These are phyloP conservation scores for Hydraecia micacea DNA, from an alignment of 2,888 invertebrate species.

Conservation along the genomic window DNA sequence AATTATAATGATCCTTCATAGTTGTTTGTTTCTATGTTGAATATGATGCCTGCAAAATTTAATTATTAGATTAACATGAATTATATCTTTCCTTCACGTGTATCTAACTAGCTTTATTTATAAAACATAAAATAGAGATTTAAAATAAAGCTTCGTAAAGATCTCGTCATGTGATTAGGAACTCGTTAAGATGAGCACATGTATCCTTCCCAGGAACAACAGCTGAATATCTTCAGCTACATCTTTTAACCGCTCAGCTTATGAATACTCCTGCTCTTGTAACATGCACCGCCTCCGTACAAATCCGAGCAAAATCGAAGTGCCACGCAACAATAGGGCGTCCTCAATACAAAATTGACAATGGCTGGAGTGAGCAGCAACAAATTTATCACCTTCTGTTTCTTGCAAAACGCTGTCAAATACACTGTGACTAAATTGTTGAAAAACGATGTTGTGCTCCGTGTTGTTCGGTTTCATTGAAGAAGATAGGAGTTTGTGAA, in stretches of 20 bases:
- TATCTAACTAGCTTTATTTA: not conserved
- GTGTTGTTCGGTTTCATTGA: slow-evolving; percentile 45
- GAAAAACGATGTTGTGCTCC: slow-evolving; percentile 71
- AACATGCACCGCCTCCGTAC: slow-evolving; percentile 68
- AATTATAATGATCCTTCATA: fast-evolving
- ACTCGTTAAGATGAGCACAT: not conserved
- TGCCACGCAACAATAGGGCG: slow-evolving; percentile 84
- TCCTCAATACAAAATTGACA: slow-evolving; percentile 89
- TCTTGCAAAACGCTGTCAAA: slow-evolving; percentile 74
- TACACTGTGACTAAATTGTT: slow-evolving; percentile 84
- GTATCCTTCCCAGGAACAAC: not conserved
- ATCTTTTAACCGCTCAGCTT: not conserved
- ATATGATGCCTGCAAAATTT: not conserved
- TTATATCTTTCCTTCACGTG: not conserved
- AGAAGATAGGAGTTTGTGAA: slow-evolving; percentile 1
- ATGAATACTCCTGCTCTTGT: slow-evolving; percentile 36
- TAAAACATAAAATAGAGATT: not conserved
- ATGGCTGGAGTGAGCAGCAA: slow-evolving; percentile 81
- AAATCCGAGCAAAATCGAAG: slow-evolving; percentile 89
- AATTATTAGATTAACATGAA: not conserved
- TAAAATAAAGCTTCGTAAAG: not conserved
- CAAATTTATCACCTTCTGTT: slow-evolving; percentile 89
- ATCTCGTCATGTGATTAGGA: not conserved
- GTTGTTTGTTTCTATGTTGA: not conserved
- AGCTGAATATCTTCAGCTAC: not conserved